A percentile compares a stretch with the other conserved stretches of the same genome.
Evolutionary conservation across 2,797 vertebrate species (phyloP).

Genomic region (Emydoidea blandingii): DNA sequence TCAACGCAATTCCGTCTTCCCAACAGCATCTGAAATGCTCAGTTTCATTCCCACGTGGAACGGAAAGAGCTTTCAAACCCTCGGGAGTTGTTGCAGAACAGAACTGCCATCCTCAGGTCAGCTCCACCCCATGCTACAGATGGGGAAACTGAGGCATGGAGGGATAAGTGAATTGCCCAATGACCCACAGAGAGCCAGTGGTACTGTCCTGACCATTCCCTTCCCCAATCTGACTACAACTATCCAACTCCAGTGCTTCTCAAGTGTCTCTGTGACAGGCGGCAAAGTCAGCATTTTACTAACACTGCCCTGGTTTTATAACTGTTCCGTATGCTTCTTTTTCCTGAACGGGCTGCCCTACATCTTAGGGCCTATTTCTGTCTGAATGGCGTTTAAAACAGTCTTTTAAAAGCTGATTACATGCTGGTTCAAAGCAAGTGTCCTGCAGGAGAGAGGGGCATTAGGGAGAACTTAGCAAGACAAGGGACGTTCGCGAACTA

Average conservation of each 20-base stretch:
- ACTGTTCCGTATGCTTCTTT: conserved; percentile 11
- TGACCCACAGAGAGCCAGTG: background rate
- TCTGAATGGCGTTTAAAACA: background rate
- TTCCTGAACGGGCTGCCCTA: background rate
- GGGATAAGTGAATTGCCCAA: background rate
- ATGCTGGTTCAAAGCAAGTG: conserved; percentile 16
- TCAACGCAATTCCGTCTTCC: background rate
- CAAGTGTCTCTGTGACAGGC: background rate
- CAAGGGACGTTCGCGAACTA: background rate
- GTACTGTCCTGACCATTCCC: background rate
- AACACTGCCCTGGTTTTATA: background rate
- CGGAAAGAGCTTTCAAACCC: background rate
- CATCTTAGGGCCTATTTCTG: conserved; percentile 14
- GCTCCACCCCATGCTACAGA: background rate
- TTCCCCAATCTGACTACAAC: background rate
- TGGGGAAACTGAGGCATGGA: background rate
- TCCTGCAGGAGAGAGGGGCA: background rate
- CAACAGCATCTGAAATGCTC: background rate
- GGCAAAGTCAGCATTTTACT: background rate
- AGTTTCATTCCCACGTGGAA: background rate
- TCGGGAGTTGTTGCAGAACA: background rate
- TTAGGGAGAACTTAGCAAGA: background rate
- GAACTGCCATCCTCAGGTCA: background rate
- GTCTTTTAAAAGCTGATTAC: conserved; percentile 36
- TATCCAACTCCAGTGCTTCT: background rate